Percentiles rank a stretch among this genome's conserved stretches.
These are phyloP conservation scores for Nemoura dubitans DNA, from an alignment of 2,888 invertebrate species.

Conservation along the genomic window DNA sequence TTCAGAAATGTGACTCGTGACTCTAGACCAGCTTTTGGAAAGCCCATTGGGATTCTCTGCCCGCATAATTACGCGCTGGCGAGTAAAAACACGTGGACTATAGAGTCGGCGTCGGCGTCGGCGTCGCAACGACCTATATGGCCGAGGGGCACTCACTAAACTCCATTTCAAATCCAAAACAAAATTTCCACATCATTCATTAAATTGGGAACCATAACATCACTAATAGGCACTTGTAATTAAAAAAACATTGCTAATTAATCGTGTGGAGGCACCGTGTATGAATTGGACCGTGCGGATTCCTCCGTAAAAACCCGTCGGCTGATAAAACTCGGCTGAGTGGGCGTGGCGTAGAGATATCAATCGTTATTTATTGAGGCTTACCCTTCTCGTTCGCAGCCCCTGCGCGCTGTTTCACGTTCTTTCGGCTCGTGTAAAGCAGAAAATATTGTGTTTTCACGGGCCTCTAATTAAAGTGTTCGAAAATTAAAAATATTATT, in stretches of 20 bases:
- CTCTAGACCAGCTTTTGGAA: not conserved
- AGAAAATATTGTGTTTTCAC: constrained; percentile 20
- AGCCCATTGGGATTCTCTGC: not conserved
- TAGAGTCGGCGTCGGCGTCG: no score
- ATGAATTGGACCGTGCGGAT: not conserved
- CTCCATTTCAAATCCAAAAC: not conserved
- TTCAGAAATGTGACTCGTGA: not conserved
- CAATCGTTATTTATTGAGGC: constrained; percentile 27
- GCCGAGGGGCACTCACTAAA: not conserved
- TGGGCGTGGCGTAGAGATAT: not conserved
- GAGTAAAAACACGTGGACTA: not conserved
- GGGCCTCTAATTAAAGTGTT: not conserved
- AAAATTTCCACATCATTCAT: not conserved
- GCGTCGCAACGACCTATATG: no score
- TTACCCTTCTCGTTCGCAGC: not conserved
- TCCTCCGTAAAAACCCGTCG: not conserved
- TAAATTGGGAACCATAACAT: not conserved
- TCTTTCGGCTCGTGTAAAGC: not conserved
- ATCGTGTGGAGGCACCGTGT: not conserved
- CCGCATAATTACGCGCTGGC: not conserved
- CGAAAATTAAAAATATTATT: not conserved
- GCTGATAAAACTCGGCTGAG: not conserved
- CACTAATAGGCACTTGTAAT: constrained; percentile 7
- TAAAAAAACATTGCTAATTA: constrained; percentile 12
- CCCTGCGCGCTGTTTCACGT: not conserved